Evolutionary conservation across 2,797 vertebrate species (phyloP), one percentile per base, ranked within the genome.

Genomic region (Tangara arthus): DNA sequence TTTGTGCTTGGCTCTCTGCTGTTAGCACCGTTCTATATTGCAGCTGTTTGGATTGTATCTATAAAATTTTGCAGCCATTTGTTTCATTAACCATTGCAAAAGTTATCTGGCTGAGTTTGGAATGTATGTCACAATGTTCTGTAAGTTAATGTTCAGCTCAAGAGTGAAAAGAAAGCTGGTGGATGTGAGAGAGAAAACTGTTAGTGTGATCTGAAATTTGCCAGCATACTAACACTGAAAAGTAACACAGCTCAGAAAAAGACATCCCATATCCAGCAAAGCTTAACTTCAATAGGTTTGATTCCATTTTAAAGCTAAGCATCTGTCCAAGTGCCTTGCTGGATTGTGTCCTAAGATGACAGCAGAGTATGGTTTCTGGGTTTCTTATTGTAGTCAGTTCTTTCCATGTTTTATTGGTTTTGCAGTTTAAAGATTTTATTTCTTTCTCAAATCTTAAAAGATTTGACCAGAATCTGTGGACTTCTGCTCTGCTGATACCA

Each of bases 281-380:
- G 94, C 87, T 93, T 90, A 65, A 83, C 37, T 87, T 89, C 56
- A 64, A 16, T 59, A 72, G 78, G 20, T 83, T 82, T 89, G 63
- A 61, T 77, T 90, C 70, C 41, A 37, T 82, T 84, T 93, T 93
- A 89, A 95, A 96, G 61, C 82, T 95, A 83, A 94, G 77, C 30
- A 20, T 52, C 16, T 64, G 41, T 91, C 56, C 53, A 97, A 86
- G 94, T 97, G 93, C 91, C 95, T 96, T 96, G 96, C 95, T 97
- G 95, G 94, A 93, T 94, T 69, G 24, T 84, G 56, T 83, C 68
- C 68, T 84, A 60, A 59, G 61, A 30, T 86, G 49, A 73, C 55
- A 79, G 73, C 0, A 0, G 34, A 88, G 52, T 41, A 15, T 79
- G 47, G 22, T 76, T 80, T 91, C 41, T 59, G 85, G 35, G 12